Percentiles rank a stretch among this genome's conserved stretches.
Conservation (phyloP, 2,888 invertebrate species). For the Drosophila basisetae region DNA sequence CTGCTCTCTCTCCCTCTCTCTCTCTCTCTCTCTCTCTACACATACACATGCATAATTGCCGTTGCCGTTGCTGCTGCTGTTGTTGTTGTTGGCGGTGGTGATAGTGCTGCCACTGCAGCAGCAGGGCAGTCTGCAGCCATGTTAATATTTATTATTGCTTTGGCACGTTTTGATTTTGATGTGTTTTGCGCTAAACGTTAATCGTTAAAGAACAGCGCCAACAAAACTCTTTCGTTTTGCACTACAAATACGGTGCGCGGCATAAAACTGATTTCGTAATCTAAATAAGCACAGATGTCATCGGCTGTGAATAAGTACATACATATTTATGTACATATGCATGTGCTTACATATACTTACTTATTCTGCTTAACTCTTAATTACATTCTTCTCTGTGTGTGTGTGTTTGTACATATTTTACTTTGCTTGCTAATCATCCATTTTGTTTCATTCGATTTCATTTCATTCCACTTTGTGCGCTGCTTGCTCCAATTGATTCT, state of each 20-base stretch:
- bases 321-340: not conserved
- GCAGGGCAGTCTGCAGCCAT: slow-evolving; percentile 41
- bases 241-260: slow-evolving; percentile 43
- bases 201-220: slow-evolving; percentile 38
- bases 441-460: slow-evolving; percentile 23
- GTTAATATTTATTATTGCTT: slow-evolving; percentile 41
- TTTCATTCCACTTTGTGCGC: slow-evolving; percentile 25
- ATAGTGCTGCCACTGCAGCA: slow-evolving; percentile 24
- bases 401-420: not conserved
- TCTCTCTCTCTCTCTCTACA: slow-evolving; percentile 1
- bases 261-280: slow-evolving; percentile 32
- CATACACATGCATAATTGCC: slow-evolving; percentile 34
- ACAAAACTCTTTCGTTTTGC: slow-evolving; percentile 2
- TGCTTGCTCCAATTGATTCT: slow-evolving; percentile 70
- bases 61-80: slow-evolving; percentile 31
- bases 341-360: not conserved
- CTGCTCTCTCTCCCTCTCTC: slow-evolving; percentile 8
- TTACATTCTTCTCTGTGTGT: not conserved
- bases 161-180: slow-evolving; percentile 57
- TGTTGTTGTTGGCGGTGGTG: slow-evolving; percentile 9
- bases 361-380: slow-evolving; percentile 1
- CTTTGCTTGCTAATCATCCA: slow-evolving; percentile 25
- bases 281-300: slow-evolving; percentile 44
- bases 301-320: slow-evolving; percentile 14
- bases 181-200: slow-evolving; percentile 36